Percentiles rank a stretch among this genome's conserved stretches.
Conservation (phyloP, 2,888 invertebrate species). For the Ophion slaviceki region DNA sequence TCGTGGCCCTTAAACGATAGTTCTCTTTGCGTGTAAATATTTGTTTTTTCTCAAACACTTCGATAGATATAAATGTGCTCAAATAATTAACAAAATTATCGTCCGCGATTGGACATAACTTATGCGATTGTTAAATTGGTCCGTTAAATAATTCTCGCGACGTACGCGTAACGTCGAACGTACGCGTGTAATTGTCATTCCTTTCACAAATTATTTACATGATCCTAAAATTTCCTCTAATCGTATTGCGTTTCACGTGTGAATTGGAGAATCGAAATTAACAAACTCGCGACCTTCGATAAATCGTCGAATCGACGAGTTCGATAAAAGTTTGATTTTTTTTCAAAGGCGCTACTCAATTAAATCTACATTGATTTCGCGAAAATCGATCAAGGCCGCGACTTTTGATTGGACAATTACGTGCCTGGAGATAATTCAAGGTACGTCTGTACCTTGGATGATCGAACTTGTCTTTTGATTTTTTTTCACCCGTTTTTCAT, state of each 20-base stretch:
- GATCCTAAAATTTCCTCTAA: slow-evolving; percentile 15
- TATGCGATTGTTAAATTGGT: slow-evolving; percentile 71
- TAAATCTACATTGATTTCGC: not conserved
- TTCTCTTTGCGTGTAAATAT: slow-evolving; percentile 58
- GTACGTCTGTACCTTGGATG: not conserved
- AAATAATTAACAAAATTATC: slow-evolving; percentile 73
- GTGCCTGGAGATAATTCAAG: not conserved
- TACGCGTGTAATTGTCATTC: not conserved
- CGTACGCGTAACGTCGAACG: slow-evolving; percentile 29
- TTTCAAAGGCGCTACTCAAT: not conserved
- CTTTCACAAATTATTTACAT: slow-evolving; percentile 52
- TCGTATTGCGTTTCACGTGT: slow-evolving; percentile 10
- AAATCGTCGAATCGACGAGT: not conserved
- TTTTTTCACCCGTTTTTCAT: not conserved
- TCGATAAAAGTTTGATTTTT: slow-evolving; percentile 15
- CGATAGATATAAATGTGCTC: slow-evolving; percentile 52
- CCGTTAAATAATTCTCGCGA: slow-evolving; percentile 64
- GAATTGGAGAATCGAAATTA: slow-evolving; percentile 1
- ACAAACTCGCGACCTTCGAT: not conserved
- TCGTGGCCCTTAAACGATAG: slow-evolving; percentile 37
- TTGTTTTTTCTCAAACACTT: slow-evolving; percentile 41
- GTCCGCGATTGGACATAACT: slow-evolving; percentile 70
- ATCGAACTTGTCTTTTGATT: slow-evolving; percentile 13
- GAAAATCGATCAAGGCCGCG: not conserved
- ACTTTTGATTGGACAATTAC: slow-evolving; percentile 34